These are phyloP conservation scores for Euthynnus affinis DNA, from an alignment of 2,797 vertebrate species.

Conservation along the genomic window DNA sequence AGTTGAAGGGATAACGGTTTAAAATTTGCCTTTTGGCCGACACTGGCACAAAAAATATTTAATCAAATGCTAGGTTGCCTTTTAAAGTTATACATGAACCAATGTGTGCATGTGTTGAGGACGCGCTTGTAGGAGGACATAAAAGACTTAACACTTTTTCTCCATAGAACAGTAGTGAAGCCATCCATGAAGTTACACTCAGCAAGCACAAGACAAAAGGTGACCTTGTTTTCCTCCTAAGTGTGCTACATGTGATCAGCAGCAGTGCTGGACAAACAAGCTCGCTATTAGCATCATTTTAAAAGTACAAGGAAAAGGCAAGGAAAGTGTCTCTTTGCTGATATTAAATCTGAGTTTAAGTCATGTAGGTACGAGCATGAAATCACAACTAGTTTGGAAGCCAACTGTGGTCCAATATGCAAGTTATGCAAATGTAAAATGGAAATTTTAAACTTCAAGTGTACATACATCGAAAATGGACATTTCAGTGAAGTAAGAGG, in stretches of 20 bases:
- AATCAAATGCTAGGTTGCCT: background rate
- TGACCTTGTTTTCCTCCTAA: slow-evolving; percentile 28
- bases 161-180: background rate
- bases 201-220: background rate
- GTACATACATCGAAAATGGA: no score
- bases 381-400: no score
- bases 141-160: background rate
- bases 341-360: no score
- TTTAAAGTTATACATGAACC: background rate
- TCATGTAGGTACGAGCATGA: no score
- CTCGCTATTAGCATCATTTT: background rate
- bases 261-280: slow-evolving; percentile 13
- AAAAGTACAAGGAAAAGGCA: background rate
- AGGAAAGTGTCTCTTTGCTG: no score
- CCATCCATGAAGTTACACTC: background rate
- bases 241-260: background rate
- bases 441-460: no score
- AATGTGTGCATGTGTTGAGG: background rate
- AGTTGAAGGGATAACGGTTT: no score
- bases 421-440: no score
- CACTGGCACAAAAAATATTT: no score
- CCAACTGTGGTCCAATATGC: no score
- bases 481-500: no score
- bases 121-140: background rate
- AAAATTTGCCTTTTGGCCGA: no score